Percentiles rank a stretch among this genome's conserved stretches.
Evolutionary conservation across 1,140 invertebrate species (phyloP).

Genomic region (Scaptomyza graminum): DNA sequence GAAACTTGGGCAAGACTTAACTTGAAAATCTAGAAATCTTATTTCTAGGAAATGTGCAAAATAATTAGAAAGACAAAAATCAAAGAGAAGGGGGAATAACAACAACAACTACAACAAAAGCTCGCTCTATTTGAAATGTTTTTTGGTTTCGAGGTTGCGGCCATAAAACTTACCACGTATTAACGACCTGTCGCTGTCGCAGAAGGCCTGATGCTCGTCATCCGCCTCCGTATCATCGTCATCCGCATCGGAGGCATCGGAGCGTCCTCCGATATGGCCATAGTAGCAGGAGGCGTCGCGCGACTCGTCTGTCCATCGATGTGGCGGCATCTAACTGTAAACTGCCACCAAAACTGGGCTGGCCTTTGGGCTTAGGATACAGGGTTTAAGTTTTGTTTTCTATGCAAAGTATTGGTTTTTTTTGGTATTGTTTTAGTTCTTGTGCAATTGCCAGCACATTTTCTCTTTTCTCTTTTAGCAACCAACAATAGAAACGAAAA

Average conservation of each 20-base stretch:
- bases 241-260: slow-evolving; percentile 47
- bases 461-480: slow-evolving; percentile 49
- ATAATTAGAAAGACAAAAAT: too few species aligned
- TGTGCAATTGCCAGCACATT: slow-evolving; percentile 63
- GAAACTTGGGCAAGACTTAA: too few species aligned
- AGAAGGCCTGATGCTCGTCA: slow-evolving; percentile 60
- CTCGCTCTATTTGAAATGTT: too few species aligned
- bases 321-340: slow-evolving; percentile 51
- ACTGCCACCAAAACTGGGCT: neutral
- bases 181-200: slow-evolving; percentile 53
- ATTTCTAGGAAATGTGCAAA: too few species aligned
- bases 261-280: slow-evolving; percentile 24
- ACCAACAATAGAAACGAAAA: slow-evolving; percentile 6
- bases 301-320: slow-evolving; percentile 71
- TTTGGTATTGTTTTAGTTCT: slow-evolving; percentile 28
- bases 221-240: slow-evolving; percentile 65
- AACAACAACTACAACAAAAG: too few species aligned
- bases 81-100: too few species aligned
- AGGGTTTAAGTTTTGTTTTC: slow-evolving; percentile 1
- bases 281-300: slow-evolving; percentile 71
- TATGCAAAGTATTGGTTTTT: slow-evolving; percentile 6
- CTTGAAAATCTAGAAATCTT: too few species aligned
- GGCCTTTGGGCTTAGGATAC: too few species aligned
- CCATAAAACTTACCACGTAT: slow-evolving; percentile 31
- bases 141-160: neutral